These are phyloP conservation scores for Heliocidaris erythrogramma DNA, from an alignment of 35 echinoderm and acorn worm genomes.

Conservation along the genomic window DNA sequence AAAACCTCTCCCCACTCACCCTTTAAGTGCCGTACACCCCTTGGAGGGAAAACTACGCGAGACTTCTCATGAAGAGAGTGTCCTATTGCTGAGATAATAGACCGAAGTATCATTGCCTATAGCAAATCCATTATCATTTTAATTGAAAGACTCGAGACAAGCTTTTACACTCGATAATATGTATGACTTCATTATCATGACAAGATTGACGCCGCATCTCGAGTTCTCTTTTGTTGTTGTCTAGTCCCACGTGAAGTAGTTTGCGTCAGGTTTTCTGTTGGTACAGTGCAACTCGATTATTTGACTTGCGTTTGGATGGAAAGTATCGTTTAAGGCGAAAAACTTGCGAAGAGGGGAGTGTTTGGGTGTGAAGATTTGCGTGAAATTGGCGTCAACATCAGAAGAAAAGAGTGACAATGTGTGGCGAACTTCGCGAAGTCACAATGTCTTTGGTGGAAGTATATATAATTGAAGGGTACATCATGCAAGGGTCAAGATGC, in stretches of 20 bases:
- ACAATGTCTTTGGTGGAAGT: not conserved
- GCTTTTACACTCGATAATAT: conserved; percentile 18
- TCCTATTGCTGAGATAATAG: conserved; percentile 33
- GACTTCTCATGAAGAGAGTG: conserved; percentile 26
- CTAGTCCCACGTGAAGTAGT: not conserved
- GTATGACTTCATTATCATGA: not conserved
- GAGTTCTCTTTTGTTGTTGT: conserved; percentile 11
- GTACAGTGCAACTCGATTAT: not conserved
- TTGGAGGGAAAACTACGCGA: conserved; percentile 6
- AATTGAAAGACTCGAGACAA: conserved; percentile 25
- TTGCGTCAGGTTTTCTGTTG: conserved; percentile 4
- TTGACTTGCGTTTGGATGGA: conserved; percentile 1
- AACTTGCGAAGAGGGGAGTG: conserved; percentile 9
- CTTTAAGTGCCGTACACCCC: conserved; percentile 19
- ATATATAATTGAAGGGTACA: not conserved
- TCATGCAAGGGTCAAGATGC: not conserved
- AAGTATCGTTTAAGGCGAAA: conserved; percentile 34
- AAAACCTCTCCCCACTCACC: not conserved
- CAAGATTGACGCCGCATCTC: not conserved
- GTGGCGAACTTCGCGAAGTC: not conserved
- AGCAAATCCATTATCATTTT: conserved; percentile 47
- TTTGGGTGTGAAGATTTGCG: conserved; percentile 8
- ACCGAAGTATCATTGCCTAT: conserved; percentile 26
- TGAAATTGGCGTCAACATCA: conserved; percentile 8
- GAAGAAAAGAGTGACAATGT: not conserved